Evolutionary conservation across 2,113 vertebrate species (phyloP).

Genomic region (Cnemophilus loriae): DNA sequence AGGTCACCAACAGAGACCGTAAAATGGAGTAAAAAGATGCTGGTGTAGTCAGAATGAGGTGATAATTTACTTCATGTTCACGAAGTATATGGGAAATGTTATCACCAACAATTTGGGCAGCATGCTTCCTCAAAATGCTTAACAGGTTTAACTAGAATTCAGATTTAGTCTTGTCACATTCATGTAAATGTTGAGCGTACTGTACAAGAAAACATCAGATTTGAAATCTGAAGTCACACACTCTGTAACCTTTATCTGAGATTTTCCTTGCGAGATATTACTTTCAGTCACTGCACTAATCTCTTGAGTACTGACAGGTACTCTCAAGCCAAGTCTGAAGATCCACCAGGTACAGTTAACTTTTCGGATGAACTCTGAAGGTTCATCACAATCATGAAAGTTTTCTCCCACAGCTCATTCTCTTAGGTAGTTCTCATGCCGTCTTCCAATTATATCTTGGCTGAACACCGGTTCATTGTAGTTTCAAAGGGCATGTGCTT

Average conservation of each 20-base stretch:
- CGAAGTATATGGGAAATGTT: neutral
- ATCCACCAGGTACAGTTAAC: neutral
- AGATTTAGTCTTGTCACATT: neutral
- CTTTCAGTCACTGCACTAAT: neutral
- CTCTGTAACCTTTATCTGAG: neutral
- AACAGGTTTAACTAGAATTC: neutral
- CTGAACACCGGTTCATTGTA: rapidly evolving
- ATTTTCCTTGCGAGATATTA: neutral
- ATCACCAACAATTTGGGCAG: neutral
- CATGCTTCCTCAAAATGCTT: neutral
- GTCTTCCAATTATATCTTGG: neutral
- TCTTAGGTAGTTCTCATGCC: neutral
- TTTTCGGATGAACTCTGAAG: neutral
- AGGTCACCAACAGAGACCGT: neutral
- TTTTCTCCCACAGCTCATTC: neutral
- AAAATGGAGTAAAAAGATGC: neutral
- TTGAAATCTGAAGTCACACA: neutral
- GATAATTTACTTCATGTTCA: neutral
- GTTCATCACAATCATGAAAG: neutral
- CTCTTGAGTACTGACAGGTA: neutral
- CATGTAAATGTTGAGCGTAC: neutral
- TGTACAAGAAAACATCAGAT: neutral
- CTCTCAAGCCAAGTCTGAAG: neutral
- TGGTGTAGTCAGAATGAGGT: neutral
- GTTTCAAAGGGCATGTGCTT: neutral